Conservation (phyloP, 2,113 vertebrate genomes). For the Datnioides undecimradiatus region DNA sequence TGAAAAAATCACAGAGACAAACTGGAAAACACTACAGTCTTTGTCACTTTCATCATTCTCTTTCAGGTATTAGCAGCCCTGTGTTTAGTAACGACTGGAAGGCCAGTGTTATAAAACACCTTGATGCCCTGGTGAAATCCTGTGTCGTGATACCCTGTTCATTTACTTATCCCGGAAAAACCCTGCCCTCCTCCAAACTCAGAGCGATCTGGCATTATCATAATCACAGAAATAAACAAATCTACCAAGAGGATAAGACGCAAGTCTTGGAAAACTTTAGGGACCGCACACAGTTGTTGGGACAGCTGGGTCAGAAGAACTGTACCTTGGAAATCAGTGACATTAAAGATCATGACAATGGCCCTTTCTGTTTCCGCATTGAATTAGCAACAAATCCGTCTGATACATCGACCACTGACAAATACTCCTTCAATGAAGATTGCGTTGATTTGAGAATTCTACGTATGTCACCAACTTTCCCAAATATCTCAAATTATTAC, state of each 20-base stretch:
- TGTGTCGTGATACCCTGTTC: conserved; percentile 78
- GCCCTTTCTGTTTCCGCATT: conserved; percentile 77
- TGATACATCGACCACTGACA: not conserved
- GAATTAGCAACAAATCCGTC: conserved; percentile 13
- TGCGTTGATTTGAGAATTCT: conserved; percentile 50
- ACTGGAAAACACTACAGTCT: not conserved
- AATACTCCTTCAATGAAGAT: conserved; percentile 60
- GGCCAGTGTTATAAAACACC: not conserved
- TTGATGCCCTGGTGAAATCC: conserved; percentile 59
- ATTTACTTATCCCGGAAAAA: conserved; percentile 52
- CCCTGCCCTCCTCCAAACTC: conserved; percentile 31
- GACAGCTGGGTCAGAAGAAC: conserved; percentile 53
- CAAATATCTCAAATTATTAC: not conserved
- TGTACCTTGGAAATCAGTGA: conserved; percentile 73
- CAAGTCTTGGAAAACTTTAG: conserved; percentile 36
- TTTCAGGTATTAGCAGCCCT: conserved; percentile 40
- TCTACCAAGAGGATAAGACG: not conserved
- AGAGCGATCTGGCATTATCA: conserved; percentile 65
- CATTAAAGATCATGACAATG: conserved; percentile 60
- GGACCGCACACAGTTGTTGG: conserved; percentile 64
- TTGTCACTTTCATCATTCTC: not conserved
- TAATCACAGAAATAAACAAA: fast-evolving
- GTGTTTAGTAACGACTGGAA: conserved; percentile 57
- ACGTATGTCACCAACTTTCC: conserved; percentile 42
- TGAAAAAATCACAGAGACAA: not conserved